A percentile compares a stretch with the other conserved stretches of the same genome.
Evolutionary conservation across 1,140 invertebrate species (phyloP).

Genomic region (Cheumatopsyche charites): DNA sequence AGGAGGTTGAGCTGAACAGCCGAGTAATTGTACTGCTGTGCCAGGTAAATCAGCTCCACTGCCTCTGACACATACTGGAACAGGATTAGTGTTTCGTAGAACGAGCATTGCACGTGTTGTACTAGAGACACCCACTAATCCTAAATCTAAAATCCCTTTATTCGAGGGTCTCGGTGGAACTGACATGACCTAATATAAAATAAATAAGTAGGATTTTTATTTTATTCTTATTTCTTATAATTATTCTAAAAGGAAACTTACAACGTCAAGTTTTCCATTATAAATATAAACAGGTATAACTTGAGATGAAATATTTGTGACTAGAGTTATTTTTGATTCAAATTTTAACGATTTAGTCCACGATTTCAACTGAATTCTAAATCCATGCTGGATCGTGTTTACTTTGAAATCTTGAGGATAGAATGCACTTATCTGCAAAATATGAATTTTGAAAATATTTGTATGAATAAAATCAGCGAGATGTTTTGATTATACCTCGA

Average conservation of each 20-base stretch:
- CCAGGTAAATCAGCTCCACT: constrained; percentile 49
- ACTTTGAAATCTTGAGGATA: constrained; percentile 43
- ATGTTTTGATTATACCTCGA: too few species aligned
- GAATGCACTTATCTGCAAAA: constrained; percentile 46
- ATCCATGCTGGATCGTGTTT: constrained; percentile 33
- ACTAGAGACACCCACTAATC: constrained; percentile 51
- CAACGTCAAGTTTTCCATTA: constrained; percentile 52
- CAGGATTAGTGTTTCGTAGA: constrained; percentile 51
- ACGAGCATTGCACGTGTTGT: constrained; percentile 51
- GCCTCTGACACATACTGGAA: constrained; percentile 50
- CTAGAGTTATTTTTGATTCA: constrained; percentile 50
- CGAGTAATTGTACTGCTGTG: constrained; percentile 45
- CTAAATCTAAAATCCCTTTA: constrained; percentile 51
- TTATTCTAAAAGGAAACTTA: constrained; percentile 48
- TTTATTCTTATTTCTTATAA: too few species aligned
- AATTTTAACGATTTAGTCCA: constrained; percentile 46
- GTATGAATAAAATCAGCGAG: too few species aligned
- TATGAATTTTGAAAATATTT: constrained; percentile 21
- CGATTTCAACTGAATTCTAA: constrained; percentile 45
- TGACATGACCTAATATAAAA: constrained; percentile 35
- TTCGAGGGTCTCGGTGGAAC: constrained; percentile 38
- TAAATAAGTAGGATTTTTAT: neutral
- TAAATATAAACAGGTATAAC: constrained; percentile 52
- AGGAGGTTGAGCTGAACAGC: constrained; percentile 36
- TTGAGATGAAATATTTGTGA: constrained; percentile 53